Evolutionary conservation across 2,888 invertebrate genomes (phyloP).

Genomic region (Perizoma affinitatum): DNA sequence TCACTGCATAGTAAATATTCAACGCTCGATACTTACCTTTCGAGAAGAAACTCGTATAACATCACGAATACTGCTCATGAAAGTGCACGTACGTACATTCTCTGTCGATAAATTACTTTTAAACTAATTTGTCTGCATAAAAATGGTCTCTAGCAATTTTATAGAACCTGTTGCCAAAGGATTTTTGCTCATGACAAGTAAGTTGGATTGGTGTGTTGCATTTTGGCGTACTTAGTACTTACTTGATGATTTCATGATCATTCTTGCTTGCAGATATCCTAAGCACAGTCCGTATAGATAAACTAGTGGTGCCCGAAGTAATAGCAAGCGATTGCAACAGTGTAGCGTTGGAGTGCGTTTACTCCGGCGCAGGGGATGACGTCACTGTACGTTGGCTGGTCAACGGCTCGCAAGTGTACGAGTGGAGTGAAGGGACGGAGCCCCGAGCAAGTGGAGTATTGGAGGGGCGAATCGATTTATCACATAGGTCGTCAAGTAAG

Average conservation of each 20-base stretch:
- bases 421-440: slow-evolving; percentile 42
- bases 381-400: slow-evolving; percentile 49
- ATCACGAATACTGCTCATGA: slow-evolving; percentile 5
- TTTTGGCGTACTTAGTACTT: neutral
- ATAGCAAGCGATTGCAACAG: slow-evolving; percentile 41
- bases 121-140: neutral
- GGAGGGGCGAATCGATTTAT: slow-evolving; percentile 40
- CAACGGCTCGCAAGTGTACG: slow-evolving; percentile 44
- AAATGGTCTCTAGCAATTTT: slow-evolving; percentile 29
- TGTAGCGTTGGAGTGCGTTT: slow-evolving; percentile 48
- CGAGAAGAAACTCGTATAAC: neutral
- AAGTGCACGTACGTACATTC: slow-evolving; percentile 7
- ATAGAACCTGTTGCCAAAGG: slow-evolving; percentile 33
- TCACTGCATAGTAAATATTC: slow-evolving; percentile 8
- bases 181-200: slow-evolving; percentile 41
- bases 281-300: slow-evolving; percentile 48
- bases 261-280: slow-evolving; percentile 38
- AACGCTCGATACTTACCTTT: neutral
- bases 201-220: slow-evolving; percentile 17
- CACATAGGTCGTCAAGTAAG: slow-evolving; percentile 42
- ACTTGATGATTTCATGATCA: neutral
- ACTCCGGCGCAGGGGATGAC: slow-evolving; percentile 39
- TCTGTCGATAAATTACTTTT: neutral
- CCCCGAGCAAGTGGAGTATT: slow-evolving; percentile 42
- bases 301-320: slow-evolving; percentile 48